Conservation (phyloP, 2,113 vertebrate species). For the Callipepla californica region DNA sequence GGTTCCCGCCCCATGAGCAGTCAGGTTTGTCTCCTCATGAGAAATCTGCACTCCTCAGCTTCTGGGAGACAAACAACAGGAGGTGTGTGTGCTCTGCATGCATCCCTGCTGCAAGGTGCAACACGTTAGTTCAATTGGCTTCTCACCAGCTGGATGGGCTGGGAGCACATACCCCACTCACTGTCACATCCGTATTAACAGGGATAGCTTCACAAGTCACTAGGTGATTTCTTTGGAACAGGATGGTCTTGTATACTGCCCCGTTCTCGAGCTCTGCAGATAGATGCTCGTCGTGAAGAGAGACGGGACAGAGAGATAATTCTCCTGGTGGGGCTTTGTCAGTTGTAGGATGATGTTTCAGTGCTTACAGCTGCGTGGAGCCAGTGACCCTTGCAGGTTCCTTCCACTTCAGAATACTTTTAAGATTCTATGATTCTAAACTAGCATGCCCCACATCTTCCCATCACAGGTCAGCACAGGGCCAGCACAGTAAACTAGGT, state of each 20-base stretch:
- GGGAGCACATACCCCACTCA: background rate
- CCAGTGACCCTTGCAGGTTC: background rate
- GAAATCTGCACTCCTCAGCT: background rate
- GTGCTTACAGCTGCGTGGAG: background rate
- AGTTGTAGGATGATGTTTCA: background rate
- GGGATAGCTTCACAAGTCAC: background rate
- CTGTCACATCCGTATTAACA: background rate
- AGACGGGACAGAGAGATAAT: background rate
- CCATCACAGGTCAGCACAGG: background rate
- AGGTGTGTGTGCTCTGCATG: background rate
- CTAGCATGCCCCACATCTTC: background rate
- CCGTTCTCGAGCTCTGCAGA: background rate
- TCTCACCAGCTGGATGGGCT: background rate
- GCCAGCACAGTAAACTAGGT: background rate
- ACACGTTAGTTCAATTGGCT: background rate
- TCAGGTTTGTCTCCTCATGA: background rate
- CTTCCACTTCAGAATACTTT: background rate
- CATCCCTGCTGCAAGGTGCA: background rate
- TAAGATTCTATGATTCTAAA: background rate
- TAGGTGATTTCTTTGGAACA: background rate
- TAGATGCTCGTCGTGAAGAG: background rate
- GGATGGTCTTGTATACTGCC: background rate
- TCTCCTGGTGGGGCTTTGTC: background rate
- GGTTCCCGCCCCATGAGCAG: background rate
- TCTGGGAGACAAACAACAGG: background rate